phyloP scores from a whole-genome alignment of 2,888 invertebrate genomes.

The Rhabditophanes sp. region DNA sequence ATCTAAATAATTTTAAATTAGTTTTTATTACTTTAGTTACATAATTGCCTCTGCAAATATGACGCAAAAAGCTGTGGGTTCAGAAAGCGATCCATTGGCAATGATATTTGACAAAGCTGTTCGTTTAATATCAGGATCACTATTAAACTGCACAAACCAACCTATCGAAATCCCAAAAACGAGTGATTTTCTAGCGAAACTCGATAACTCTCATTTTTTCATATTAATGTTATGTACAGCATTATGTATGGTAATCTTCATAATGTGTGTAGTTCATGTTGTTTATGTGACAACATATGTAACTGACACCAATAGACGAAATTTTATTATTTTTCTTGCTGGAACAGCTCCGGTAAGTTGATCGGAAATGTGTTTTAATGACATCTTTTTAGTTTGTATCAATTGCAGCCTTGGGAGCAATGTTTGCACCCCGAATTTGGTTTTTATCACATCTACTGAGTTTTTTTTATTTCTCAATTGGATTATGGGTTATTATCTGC shows the following conservation, averaged over 20 bases:
- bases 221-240: too few species aligned
- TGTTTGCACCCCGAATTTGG: conserved; percentile 41
- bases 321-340: conserved; percentile 27
- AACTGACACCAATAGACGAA: conserved; percentile 18
- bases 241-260: conserved; percentile 21
- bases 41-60: too few species aligned
- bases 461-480: conserved; percentile 36
- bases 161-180: too few species aligned
- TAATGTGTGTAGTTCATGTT: conserved; percentile 27
- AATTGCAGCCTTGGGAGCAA: conserved; percentile 22
- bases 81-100: too few species aligned
- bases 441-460: conserved; percentile 32
- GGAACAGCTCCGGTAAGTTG: conserved; percentile 27
- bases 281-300: conserved; percentile 24
- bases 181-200: too few species aligned
- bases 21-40: too few species aligned
- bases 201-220: too few species aligned
- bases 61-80: too few species aligned
- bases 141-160: conserved; percentile 29
- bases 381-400: conserved; percentile 24
- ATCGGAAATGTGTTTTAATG: not conserved
- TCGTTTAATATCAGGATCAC: conserved; percentile 26
- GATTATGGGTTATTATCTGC: conserved; percentile 36
- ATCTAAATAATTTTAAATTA: too few species aligned
- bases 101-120: conserved; percentile 22